Base-by-base conservation (phyloP, 92 coral and sea anemone species). In the Metridium senile region DNA sequence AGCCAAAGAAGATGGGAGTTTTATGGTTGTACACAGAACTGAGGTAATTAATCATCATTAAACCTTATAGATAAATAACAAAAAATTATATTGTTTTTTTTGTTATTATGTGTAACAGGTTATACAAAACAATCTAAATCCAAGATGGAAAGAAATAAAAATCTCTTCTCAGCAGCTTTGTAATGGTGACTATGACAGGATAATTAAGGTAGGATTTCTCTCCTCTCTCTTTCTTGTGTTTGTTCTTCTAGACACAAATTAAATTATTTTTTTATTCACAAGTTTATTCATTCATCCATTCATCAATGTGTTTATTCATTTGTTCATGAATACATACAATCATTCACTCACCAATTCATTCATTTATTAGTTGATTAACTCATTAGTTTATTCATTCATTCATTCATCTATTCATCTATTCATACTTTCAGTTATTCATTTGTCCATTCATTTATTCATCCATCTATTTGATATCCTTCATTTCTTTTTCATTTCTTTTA, bases 11-110 rank as follows among this genome's bases (percentile, higher is more conserved):
- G 97, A 96, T 89, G 99, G 99, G 19, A 87, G 81, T 64, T 96
- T 85, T 92, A 88, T 92, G 80, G 93, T 96, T 65, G 90, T 89
- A 22, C 94, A 96, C 43, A 89, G 99, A 72, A 96, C 99, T 58
- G 97, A 96, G 96, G 99, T 96, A 53, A 39, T 39, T n/a, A n/a
- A n/a, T n/a, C n/a, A n/a, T n/a, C n/a, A n/a, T n/a, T n/a, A n/a
- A n/a, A n/a, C n/a, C n/a, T n/a, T n/a, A n/a, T n/a, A n/a, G n/a
- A n/a, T n/a, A n/a, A n/a, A n/a, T n/a, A n/a, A n/a, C n/a, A n/a
- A n/a, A n/a, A n/a, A n/a, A n/a, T n/a, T n/a, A n/a, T n/a, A n/a
- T n/a, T n/a, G n/a, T n/a, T n/a, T n/a, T n/a, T n/a, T n/a, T 26
- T 68, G 13, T 2, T 33, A 22, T n/a, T 28, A 11, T 63, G 11